A percentile compares a stretch with the other conserved stretches of the same genome.
These are phyloP conservation scores for Zaprionus obscuricornis DNA, from an alignment of 2,888 invertebrate genomes.

Conservation along the genomic window DNA sequence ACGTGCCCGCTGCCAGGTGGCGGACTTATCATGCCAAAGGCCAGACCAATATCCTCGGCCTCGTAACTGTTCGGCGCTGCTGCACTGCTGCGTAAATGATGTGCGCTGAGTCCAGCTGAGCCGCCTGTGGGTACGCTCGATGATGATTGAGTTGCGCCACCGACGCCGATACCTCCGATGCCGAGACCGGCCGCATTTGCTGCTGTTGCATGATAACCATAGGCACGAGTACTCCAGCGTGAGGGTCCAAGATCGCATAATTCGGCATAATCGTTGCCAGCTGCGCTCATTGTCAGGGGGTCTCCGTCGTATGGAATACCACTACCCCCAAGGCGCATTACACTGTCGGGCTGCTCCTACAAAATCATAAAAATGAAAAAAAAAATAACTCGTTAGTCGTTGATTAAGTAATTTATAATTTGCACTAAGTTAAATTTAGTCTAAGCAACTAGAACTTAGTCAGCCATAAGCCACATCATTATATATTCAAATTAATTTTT, in stretches of 20 bases:
- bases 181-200: conserved; percentile 59
- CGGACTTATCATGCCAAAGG: conserved; percentile 79
- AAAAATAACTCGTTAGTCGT: conserved; percentile 23
- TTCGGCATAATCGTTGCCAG: conserved; percentile 84
- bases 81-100: conserved; percentile 76
- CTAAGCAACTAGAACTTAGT: no score
- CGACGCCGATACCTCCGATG: conserved; percentile 56
- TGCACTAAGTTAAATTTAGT: no score
- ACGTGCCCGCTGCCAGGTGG: conserved; percentile 72
- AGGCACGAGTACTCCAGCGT: conserved; percentile 83
- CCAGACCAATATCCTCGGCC: conserved; percentile 82
- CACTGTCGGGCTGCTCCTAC: conserved; percentile 70
- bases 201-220: conserved; percentile 80
- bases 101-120: conserved; percentile 78
- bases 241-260: conserved; percentile 84
- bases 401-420: no score
- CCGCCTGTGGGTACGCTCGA: conserved; percentile 80
- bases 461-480: no score
- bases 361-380: background rate
- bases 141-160: conserved; percentile 74
- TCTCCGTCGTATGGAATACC: conserved; percentile 82
- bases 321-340: conserved; percentile 82
- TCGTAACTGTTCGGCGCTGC: conserved; percentile 82
- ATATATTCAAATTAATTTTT: no score
- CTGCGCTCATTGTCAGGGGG: conserved; percentile 84